Evolutionary conservation across 2,888 invertebrate genomes (phyloP).

Genomic region (Idaea aversata): DNA sequence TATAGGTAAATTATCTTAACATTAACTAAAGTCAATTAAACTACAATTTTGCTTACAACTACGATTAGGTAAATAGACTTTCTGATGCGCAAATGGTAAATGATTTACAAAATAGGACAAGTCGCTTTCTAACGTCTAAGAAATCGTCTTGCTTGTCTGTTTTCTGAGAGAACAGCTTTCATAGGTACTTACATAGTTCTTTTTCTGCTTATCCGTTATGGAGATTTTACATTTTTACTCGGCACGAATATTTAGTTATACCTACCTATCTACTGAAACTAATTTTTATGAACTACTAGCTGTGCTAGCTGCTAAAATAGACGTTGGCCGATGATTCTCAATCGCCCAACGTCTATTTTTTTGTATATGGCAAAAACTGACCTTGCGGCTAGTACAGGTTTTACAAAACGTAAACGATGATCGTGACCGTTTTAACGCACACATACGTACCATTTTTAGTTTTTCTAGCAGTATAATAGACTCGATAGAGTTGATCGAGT

Average conservation of each 20-base stretch:
- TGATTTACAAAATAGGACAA: slow-evolving; percentile 20
- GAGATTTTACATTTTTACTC: slow-evolving; percentile 27
- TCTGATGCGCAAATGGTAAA: slow-evolving; percentile 8
- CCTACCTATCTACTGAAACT: no score
- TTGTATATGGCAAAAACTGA: no score
- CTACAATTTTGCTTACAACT: neutral
- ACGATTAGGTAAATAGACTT: neutral
- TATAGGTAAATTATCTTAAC: neutral
- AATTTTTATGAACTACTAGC: no score
- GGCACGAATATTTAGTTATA: slow-evolving; percentile 17
- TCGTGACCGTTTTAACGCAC: no score
- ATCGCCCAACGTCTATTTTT: no score
- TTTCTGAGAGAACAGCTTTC: slow-evolving; percentile 39
- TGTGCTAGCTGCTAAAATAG: no score
- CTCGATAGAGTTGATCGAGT: no score
- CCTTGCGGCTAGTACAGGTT: no score
- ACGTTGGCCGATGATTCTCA: no score
- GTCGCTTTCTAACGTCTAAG: slow-evolving; percentile 46
- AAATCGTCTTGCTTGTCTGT: slow-evolving; percentile 32
- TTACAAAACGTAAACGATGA: no score
- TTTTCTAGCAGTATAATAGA: no score
- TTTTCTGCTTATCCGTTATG: slow-evolving; percentile 22
- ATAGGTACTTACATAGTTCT: slow-evolving; percentile 12
- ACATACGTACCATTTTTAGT: no score
- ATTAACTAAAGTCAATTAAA: neutral